These are phyloP conservation scores for Proales similis DNA, from an alignment of 1,140 invertebrate species.

Conservation along the genomic window DNA sequence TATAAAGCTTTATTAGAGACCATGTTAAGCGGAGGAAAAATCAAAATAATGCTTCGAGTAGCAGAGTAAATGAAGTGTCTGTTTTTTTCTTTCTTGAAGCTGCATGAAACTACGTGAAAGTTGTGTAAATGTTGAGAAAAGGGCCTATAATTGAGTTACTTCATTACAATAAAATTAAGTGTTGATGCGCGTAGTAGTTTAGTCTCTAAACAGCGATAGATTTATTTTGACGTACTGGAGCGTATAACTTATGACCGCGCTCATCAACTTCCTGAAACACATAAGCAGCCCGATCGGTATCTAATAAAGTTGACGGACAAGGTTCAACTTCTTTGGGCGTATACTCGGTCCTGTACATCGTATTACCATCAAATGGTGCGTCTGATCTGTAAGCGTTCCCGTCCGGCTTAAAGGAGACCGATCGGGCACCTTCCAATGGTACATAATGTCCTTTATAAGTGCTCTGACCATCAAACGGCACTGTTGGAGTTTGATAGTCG, in stretches of 20 bases:
- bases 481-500: constrained; percentile 44
- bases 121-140: no score
- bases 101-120: no score
- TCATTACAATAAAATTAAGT: no score
- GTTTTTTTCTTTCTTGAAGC: no score
- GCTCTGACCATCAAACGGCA: constrained; percentile 50
- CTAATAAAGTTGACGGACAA: constrained; percentile 46
- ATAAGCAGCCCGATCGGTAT: constrained; percentile 41
- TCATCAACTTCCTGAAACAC: constrained; percentile 40
- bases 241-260: constrained; percentile 45
- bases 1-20: no score
- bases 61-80: no score
- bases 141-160: no score
- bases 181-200: no score
- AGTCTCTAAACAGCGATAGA: constrained; percentile 16
- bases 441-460: constrained; percentile 50
- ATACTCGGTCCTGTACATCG: constrained; percentile 51
- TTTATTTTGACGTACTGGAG: constrained; percentile 38
- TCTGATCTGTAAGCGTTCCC: constrained; percentile 41
- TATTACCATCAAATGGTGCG: constrained; percentile 47
- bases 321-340: constrained; percentile 44
- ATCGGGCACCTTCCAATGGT: constrained; percentile 40
- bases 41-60: no score
- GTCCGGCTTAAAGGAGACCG: constrained; percentile 45
- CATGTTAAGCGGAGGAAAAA: no score